Evolutionary conservation across 23 tunicate genomes (phyloP), one percentile per base, ranked within the genome.

Genomic region (Halocynthia roretzi): DNA sequence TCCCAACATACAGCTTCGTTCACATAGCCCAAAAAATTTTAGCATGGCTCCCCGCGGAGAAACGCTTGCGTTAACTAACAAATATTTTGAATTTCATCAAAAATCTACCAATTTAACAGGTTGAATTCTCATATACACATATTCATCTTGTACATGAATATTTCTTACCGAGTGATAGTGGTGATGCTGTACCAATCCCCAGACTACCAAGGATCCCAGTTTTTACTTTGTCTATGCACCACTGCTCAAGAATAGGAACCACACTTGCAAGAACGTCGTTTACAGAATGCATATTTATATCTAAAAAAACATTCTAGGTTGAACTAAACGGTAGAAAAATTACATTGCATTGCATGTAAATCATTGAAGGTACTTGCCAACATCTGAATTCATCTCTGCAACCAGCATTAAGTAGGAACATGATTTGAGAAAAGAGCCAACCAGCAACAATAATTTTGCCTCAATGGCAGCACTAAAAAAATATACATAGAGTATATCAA

Each of bases 161-260:
- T 0, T 31, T 31, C 77, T 48, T 10, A 87, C 98, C 88, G 10
- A 64, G 48, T 44, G 87, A 82, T 7, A 83, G 53, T 11, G 80
- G 82, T 4, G 98, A 82, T 55, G 90, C 84, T 17, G 76, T 78
- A 14, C 87, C 80, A 5, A 91, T 91, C n/a, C 97, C 97, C 21
- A 91, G 67, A 40, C 81, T 68, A 15, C 97, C 97, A 7, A 92
- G 80, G 31, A 92, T 50, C 51, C 98, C 98, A 10, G 87, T 73
- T 78, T 86, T 86, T 7, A 92, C 88, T 61, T 81, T 77, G 62
- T 92, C 98, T 12, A 71, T 63, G 20, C 78, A 14, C 54, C 82
- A 51, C n/a, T 89, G 77, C 58, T 89, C 96, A 10, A 89, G 71
- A 7, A 75, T 40, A 14, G 88, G 88, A 7, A 84, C 61, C 51